Evolutionary conservation across 2,888 invertebrate genomes (phyloP).

Genomic region (Plagiodera versicolora): DNA sequence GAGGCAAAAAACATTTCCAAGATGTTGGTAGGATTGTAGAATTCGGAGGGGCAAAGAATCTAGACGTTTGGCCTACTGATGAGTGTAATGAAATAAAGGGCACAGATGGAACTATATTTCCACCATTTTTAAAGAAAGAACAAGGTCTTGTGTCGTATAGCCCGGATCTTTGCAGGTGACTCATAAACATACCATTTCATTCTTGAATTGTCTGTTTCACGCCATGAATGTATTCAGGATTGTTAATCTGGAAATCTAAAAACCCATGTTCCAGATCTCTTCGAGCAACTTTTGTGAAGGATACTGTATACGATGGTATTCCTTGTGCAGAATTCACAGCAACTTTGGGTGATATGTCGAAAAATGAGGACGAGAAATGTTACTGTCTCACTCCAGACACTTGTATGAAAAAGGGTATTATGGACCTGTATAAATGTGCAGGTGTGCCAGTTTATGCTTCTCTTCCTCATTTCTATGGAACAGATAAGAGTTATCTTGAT

Average conservation of each 20-base stretch:
- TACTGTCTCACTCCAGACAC: slow-evolving; percentile 62
- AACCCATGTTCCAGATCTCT: slow-evolving; percentile 59
- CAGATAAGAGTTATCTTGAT: slow-evolving; percentile 56
- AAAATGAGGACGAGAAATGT: slow-evolving; percentile 59
- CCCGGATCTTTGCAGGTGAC: slow-evolving; percentile 79
- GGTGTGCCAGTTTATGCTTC: slow-evolving; percentile 76
- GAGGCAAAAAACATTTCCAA: slow-evolving; percentile 72
- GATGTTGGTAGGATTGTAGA: slow-evolving; percentile 75
- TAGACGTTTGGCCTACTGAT: slow-evolving; percentile 68
- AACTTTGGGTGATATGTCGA: slow-evolving; percentile 71
- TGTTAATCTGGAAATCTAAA: too few relatives aligned
- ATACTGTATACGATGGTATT: slow-evolving; percentile 67
- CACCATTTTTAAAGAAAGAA: slow-evolving; percentile 66
- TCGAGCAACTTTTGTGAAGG: slow-evolving; percentile 63
- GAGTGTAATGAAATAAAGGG: slow-evolving; percentile 77
- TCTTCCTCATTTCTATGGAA: slow-evolving; percentile 75
- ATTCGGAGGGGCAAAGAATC: slow-evolving; percentile 65
- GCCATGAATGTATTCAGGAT: too few relatives aligned
- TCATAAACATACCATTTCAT: too few relatives aligned
- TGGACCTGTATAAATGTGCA: slow-evolving; percentile 68
- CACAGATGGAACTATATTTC: slow-evolving; percentile 86
- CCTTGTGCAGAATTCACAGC: slow-evolving; percentile 68
- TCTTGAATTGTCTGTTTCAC: neutral
- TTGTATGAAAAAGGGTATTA: slow-evolving; percentile 74
- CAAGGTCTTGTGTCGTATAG: slow-evolving; percentile 72